Evolutionary conservation across 2,888 invertebrate species (phyloP).

Genomic region (Temnothorax rugatulus): DNA sequence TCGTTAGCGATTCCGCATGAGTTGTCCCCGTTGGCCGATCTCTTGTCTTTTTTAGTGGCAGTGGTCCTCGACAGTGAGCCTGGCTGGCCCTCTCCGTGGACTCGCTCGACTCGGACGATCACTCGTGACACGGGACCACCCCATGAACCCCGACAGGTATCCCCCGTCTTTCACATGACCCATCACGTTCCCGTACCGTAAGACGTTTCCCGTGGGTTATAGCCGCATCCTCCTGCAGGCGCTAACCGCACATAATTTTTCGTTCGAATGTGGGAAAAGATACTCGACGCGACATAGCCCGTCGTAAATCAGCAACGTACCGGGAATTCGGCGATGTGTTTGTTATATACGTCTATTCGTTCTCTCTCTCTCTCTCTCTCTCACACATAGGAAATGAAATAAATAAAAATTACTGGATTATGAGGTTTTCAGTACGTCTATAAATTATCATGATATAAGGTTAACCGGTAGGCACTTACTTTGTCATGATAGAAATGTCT

Average conservation of each 20-base stretch:
- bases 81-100: constrained; percentile 55
- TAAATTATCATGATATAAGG: not conserved
- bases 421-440: not conserved
- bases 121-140: constrained; percentile 83
- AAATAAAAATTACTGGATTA: constrained; percentile 14
- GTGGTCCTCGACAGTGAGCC: constrained; percentile 65
- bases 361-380: not conserved
- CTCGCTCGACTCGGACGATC: constrained; percentile 65
- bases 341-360: not conserved
- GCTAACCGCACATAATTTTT: constrained; percentile 77
- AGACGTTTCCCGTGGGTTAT: constrained; percentile 63
- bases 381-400: not conserved
- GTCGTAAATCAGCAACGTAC: constrained; percentile 44
- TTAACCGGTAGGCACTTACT: not conserved
- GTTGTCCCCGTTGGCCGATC: constrained; percentile 79
- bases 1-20: constrained; percentile 84
- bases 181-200: constrained; percentile 73
- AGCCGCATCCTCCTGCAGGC: constrained; percentile 70
- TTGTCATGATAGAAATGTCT: not conserved
- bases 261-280: constrained; percentile 65
- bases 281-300: constrained; percentile 29
- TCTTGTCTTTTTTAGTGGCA: constrained; percentile 75
- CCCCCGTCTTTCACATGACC: constrained; percentile 83
- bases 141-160: constrained; percentile 83
- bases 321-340: constrained; percentile 22